Base-by-base conservation (phyloP, 1,140 invertebrate species). In the Zaprionus kolodkinae region DNA sequence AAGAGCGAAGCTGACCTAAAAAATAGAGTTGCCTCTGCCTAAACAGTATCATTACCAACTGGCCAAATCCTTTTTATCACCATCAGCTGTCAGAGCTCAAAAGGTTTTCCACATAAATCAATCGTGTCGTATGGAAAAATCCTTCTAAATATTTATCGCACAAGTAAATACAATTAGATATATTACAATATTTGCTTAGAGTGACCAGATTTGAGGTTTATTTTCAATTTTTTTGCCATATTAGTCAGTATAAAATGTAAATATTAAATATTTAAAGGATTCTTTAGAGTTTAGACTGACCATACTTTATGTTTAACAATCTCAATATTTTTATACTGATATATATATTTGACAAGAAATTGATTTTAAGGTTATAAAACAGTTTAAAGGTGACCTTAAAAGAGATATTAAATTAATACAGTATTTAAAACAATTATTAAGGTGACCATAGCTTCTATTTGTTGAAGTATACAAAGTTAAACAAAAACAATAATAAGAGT, bases 11-110 rank as follows among this genome's bases (percentile, higher is more conserved):
- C 45, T 10, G 2, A 3, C 10, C 11, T 50, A 3, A 10, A 12
- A 50, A 48, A 15, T 17, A 15, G 10, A 48, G 10, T 48, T 48
- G 45, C 45, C 45, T 48, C 45, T 48, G 10, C 45, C 27, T 4
- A 30, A 30, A 48, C 15, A 15, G 10, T 50, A 50, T 50, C 45
- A 50, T 50, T 50, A 50, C 21, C 21, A 50, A 21, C 45, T 17
- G 6, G 17, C 45, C 3, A 12, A 50, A 50, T 25, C 45, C 45
- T 50, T 50, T 45, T 50, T 50, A 50, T 50, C 45, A 25, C 45
- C 45, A 50, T 17, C 45, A 21, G 45, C 45, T 50, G 45, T 50
- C 45, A 50, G 45, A 12, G 45, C 10, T 11, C 45, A 50, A 5
- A 50, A 12, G 11, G 17, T 25, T 50, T 21, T 7, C 40, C 6